Conservation (phyloP, 2,797 vertebrate species). For the Alosa sapidissima region DNA sequence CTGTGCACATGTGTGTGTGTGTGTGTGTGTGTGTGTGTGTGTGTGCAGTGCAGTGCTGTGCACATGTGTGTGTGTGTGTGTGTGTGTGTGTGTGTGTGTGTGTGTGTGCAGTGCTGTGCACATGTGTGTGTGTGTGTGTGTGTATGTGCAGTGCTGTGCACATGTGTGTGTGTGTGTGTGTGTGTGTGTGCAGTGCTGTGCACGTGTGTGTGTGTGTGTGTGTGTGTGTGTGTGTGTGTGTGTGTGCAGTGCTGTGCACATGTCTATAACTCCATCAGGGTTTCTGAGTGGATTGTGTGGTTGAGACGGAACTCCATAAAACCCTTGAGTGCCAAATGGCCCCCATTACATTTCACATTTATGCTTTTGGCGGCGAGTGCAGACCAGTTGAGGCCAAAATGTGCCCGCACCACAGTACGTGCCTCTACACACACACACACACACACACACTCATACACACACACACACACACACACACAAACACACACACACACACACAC, state of each 20-base stretch:
- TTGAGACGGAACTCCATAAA: neutral
- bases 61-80: neutral
- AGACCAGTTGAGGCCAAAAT: neutral
- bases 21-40: neutral
- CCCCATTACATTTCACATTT: neutral
- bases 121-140: no score
- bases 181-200: neutral
- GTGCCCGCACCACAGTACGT: neutral
- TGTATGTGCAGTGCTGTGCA: no score
- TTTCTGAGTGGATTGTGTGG: neutral
- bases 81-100: neutral
- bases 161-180: neutral
- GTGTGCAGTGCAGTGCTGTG: neutral
- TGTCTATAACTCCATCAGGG: neutral
- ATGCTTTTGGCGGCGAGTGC: neutral
- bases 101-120: no score
- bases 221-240: no score
- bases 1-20: no score
- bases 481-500: neutral
- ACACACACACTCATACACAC: neutral
- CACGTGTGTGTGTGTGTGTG: no score
- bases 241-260: neutral
- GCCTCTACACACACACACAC: neutral
- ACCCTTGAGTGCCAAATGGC: neutral
- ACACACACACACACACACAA: neutral